Conservation (phyloP, 2,888 invertebrate species). For the Carpatolechia fugitivella region DNA sequence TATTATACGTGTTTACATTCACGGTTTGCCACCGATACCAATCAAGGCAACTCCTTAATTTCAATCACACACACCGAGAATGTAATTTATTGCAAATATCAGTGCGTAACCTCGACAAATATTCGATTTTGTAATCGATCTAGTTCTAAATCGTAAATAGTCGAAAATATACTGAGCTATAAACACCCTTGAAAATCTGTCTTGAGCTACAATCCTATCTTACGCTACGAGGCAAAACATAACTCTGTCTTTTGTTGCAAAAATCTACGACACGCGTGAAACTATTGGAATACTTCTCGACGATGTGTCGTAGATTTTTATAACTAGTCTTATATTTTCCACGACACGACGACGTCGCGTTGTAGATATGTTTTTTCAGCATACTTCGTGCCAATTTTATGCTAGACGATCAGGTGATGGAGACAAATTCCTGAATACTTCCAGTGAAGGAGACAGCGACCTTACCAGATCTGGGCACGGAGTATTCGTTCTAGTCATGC, state of each 20-base stretch:
- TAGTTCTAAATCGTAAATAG: not conserved
- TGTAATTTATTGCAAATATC: conserved; percentile 6
- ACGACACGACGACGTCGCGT: no score
- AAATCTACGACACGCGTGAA: no score
- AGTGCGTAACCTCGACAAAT: not conserved
- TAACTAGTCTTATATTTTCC: no score
- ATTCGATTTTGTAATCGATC: not conserved
- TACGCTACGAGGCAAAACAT: not conserved
- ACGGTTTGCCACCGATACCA: not conserved
- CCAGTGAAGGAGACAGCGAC: conserved; percentile 52
- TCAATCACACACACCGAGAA: conserved; percentile 4
- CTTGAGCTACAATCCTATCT: not conserved
- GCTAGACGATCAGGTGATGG: conserved; percentile 60
- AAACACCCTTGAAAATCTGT: not conserved
- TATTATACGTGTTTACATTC: not conserved
- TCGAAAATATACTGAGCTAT: conserved; percentile 4
- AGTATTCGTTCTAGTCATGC: conserved; percentile 68
- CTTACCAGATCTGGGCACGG: conserved; percentile 58
- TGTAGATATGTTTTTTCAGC: no score
- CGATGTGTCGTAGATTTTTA: no score
- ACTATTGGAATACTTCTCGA: no score
- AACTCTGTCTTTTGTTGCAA: no score
- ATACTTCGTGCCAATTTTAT: conserved; percentile 13
- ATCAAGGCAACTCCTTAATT: conserved; percentile 4
- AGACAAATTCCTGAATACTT: conserved; percentile 52